Percentiles rank a stretch among this genome's conserved stretches.
These are phyloP conservation scores for Syrrhaptes paradoxus DNA, from an alignment of 2,113 vertebrate genomes.

Conservation along the genomic window DNA sequence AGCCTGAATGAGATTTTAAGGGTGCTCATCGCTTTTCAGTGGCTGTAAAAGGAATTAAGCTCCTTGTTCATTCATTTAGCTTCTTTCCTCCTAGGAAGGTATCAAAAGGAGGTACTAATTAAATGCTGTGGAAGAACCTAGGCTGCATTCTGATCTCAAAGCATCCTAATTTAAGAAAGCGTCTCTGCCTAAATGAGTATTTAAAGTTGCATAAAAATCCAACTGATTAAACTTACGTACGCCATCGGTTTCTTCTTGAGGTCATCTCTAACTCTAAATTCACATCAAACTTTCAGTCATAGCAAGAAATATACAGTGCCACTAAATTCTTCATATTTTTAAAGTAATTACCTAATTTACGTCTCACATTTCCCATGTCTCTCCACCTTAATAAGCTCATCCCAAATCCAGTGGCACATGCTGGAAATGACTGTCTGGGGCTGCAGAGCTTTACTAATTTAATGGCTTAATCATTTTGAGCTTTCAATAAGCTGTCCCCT, in stretches of 20 bases:
- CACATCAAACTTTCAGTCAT: background rate
- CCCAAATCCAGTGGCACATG: constrained; percentile 30
- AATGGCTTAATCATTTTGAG: constrained; percentile 16
- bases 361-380: background rate
- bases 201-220: background rate
- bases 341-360: background rate
- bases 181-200: background rate
- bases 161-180: background rate
- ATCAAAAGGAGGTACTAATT: background rate
- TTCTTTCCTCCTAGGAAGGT: background rate
- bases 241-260: background rate
- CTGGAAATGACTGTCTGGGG: constrained; percentile 20
- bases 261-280: background rate
- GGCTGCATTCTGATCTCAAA: background rate
- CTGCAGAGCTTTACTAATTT: constrained; percentile 24
- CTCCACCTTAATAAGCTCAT: constrained; percentile 29
- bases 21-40: constrained; percentile 1
- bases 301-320: background rate
- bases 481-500: constrained; percentile 1
- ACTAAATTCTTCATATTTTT: background rate
- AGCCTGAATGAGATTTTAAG: background rate
- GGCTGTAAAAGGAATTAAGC: constrained; percentile 22
- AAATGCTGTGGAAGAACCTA: background rate
- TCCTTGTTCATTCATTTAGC: constrained; percentile 23
- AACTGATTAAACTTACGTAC: background rate